Base-by-base conservation (phyloP, 2,113 vertebrate genomes). In the Dunckerocampus dactyliophorus region DNA sequence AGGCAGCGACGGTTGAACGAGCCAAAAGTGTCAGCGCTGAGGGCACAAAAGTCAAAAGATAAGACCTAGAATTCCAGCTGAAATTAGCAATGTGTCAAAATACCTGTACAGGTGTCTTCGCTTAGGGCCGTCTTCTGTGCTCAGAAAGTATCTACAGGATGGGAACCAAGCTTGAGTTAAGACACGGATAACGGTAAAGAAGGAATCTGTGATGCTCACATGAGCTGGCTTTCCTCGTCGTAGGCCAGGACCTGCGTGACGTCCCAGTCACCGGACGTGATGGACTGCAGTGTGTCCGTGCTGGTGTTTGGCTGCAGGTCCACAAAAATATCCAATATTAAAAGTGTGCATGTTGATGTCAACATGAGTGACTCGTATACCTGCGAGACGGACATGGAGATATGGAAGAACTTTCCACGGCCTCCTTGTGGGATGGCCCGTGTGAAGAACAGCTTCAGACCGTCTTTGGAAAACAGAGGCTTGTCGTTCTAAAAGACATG, bases 231-330 rank as follows among this genome's bases (percentile, higher is more conserved):
- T 52, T 92, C 91, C 85, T 99, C 97, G 3, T 94, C 90, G 0
- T 95, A 98, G 59, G 95, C 90, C 85, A 99, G 82, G 78, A 99
- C 92, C 71, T 91, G 88, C 57, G 95, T 98, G 69, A 97, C 95
- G 31, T 99, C 96, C 97, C 97, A 99, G 13, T 94, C 94, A 7
- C 96, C 96, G 0, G 95, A 98, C 3, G 97, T 98, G 82, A 99
- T 95, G 61, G 94, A 90, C 82, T 97, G 93, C 17, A 98, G 89
- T 0, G 93, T 94, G 62, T 98, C 94, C 0, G 89, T 95, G 65
- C 94, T 97, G 76, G 90, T 94, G 78, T 98, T 98, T 61, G 93
- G 91, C 97, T 99, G 84, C 11, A 57, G 64, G 62, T 3, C 13
- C 3, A 22, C 22, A 59, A 1, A 46, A 10, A 1, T 1, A 58